Evolutionary conservation across 2,888 invertebrate species (phyloP).

Genomic region (Caenorhabditis sulstoni): DNA sequence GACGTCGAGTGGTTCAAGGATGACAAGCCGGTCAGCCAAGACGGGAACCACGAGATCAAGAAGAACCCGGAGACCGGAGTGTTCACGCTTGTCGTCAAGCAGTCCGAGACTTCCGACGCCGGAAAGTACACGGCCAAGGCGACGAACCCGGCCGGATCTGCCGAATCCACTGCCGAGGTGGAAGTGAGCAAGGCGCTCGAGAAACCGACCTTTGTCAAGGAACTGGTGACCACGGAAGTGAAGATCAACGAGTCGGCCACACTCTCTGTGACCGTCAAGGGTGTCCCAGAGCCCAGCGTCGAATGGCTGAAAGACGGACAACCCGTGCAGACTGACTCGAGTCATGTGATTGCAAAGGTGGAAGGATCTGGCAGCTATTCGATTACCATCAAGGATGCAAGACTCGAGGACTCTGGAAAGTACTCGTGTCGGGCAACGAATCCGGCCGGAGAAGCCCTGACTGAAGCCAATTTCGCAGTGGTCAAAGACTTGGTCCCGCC

Average conservation of each 20-base stretch:
- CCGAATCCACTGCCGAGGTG: conserved; percentile 62
- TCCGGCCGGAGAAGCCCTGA: conserved; percentile 91
- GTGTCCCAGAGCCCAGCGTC: conserved; percentile 77
- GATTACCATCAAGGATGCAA: conserved; percentile 81
- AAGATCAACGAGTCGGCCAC: conserved; percentile 67
- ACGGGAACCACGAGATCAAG: conserved; percentile 82
- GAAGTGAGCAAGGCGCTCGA: conserved; percentile 57
- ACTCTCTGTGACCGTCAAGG: conserved; percentile 69
- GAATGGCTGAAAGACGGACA: conserved; percentile 94
- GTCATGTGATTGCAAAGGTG: conserved; percentile 85
- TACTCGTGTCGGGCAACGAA: conserved; percentile 95
- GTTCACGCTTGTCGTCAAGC: conserved; percentile 65
- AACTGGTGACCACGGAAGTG: conserved; percentile 64
- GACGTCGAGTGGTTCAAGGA: conserved; percentile 96
- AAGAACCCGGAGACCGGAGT: conserved; percentile 84
- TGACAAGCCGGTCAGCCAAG: conserved; percentile 73
- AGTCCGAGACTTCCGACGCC: conserved; percentile 63
- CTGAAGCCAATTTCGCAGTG: conserved; percentile 77
- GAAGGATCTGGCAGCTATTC: conserved; percentile 86
- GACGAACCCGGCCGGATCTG: conserved; percentile 67
- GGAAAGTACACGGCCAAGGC: conserved; percentile 70
- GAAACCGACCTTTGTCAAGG: conserved; percentile 67
- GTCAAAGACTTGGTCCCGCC: conserved; percentile 83
- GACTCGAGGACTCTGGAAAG: conserved; percentile 89
- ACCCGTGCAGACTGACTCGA: conserved; percentile 86